Evolutionary conservation across 2,797 vertebrate species (phyloP).

Genomic region (Poecilia velifera): DNA sequence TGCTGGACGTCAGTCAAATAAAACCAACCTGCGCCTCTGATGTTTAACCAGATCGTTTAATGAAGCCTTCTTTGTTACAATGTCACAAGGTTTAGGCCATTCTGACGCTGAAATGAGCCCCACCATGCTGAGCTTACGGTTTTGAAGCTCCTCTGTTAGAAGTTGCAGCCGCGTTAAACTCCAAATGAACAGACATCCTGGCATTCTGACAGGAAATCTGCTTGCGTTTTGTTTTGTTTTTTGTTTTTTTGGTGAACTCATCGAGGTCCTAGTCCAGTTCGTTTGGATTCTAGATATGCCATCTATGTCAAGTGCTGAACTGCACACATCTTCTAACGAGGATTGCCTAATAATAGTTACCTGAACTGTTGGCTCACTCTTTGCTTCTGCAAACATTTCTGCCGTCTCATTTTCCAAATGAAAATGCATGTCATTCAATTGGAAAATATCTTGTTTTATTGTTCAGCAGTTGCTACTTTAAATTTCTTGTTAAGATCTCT

Average conservation of each 20-base stretch:
- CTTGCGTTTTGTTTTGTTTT: conserved; percentile 37
- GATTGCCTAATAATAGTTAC: conserved; percentile 64
- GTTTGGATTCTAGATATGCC: conserved; percentile 38
- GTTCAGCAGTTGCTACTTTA: conserved; percentile 17
- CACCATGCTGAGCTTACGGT: conserved; percentile 65
- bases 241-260: conserved; percentile 41
- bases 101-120: conserved; percentile 59
- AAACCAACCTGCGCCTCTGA: conserved; percentile 15
- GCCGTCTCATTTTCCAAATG: conserved; percentile 25
- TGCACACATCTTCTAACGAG: conserved; percentile 64
- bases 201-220: conserved; percentile 45
- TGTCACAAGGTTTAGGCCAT: conserved; percentile 61
- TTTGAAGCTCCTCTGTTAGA: conserved; percentile 71
- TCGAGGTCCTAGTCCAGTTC: conserved; percentile 53
- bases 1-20: conserved; percentile 65
- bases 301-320: conserved; percentile 48
- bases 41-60: conserved; percentile 56
- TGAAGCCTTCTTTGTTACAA: conserved; percentile 64
- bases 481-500: conserved; percentile 28
- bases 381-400: conserved; percentile 55
- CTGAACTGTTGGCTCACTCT: conserved; percentile 53
- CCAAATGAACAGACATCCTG: conserved; percentile 63
- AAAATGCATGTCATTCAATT: not conserved
- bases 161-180: conserved; percentile 56
- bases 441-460: conserved; percentile 33